These are phyloP conservation scores for Lethenteron camtschaticum DNA, from an alignment of 2,113 vertebrate species.

Conservation along the genomic window DNA sequence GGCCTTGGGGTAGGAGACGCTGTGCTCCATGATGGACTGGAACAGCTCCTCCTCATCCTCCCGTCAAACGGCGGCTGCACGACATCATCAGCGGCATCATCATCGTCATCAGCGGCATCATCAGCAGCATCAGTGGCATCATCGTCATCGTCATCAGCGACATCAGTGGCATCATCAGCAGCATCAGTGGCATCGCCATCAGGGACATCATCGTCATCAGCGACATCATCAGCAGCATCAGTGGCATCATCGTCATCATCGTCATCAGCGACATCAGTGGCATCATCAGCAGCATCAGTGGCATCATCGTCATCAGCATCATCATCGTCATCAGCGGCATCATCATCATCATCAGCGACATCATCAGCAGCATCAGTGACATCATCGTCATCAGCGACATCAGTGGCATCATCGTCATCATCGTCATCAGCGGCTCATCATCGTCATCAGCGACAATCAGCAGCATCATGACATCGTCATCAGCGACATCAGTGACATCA, in stretches of 20 bases:
- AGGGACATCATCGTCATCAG: background rate
- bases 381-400: background rate
- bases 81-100: background rate
- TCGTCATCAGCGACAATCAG: background rate
- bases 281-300: background rate
- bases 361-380: background rate
- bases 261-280: background rate
- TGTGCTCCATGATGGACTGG: slow-evolving; percentile 98
- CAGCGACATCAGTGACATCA: background rate
- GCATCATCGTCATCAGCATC: background rate
- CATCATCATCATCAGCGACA: background rate
- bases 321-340: background rate
- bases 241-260: too few species aligned
- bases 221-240: too few species aligned
- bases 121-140: background rate
- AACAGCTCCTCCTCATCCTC: slow-evolving; percentile 93
- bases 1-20: slow-evolving; percentile 85
- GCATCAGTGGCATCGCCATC: background rate
- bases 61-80: slow-evolving; percentile 78
- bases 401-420: background rate
- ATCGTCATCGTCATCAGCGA: background rate
- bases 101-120: background rate
- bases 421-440: background rate
- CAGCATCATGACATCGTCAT: background rate
- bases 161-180: background rate